These are phyloP conservation scores for Charaxes varanes DNA, from an alignment of 1,140 invertebrate genomes.

Conservation along the genomic window DNA sequence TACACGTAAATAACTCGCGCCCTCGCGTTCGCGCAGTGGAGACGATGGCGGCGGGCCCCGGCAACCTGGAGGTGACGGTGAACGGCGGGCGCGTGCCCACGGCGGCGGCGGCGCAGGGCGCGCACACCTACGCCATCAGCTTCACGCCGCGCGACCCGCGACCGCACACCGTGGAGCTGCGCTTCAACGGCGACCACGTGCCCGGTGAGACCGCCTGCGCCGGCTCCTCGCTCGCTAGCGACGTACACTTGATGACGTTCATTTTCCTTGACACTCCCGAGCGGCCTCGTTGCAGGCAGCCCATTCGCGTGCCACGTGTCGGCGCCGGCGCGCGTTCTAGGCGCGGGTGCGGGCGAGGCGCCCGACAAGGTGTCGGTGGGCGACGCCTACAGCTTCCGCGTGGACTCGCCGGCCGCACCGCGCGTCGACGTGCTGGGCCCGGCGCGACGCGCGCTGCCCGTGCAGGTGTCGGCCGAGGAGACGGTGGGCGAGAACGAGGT, in stretches of 20 bases:
- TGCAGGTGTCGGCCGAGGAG: conserved; percentile 72
- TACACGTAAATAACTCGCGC: too few relatives aligned
- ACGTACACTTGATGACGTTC: background rate
- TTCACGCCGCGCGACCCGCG: conserved; percentile 94
- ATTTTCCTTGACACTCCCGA: background rate
- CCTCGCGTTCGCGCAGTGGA: conserved; percentile 87
- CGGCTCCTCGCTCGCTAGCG: background rate
- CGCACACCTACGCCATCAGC: conserved; percentile 97
- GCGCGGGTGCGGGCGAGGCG: conserved; percentile 81
- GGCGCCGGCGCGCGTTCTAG: conserved; percentile 84
- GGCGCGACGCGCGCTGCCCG: conserved; percentile 80
- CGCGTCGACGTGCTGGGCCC: conserved; percentile 87
- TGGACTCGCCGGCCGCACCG: conserved; percentile 85
- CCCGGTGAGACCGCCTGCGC: conserved; percentile 78
- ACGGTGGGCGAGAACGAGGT: conserved; percentile 69
- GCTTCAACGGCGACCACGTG: conserved; percentile 97
- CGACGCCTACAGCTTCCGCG: conserved; percentile 86
- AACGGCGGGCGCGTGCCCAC: conserved; percentile 96
- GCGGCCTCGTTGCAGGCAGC: conserved; percentile 51
- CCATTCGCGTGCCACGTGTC: conserved; percentile 76
- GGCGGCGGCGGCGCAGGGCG: conserved; percentile 94
- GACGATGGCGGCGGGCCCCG: conserved; percentile 96
- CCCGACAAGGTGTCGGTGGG: conserved; percentile 95
- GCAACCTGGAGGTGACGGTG: conserved; percentile 97
- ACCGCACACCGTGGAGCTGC: conserved; percentile 92